Evolutionary conservation across 2,113 vertebrate species (phyloP).

Genomic region (Salminus brasiliensis): DNA sequence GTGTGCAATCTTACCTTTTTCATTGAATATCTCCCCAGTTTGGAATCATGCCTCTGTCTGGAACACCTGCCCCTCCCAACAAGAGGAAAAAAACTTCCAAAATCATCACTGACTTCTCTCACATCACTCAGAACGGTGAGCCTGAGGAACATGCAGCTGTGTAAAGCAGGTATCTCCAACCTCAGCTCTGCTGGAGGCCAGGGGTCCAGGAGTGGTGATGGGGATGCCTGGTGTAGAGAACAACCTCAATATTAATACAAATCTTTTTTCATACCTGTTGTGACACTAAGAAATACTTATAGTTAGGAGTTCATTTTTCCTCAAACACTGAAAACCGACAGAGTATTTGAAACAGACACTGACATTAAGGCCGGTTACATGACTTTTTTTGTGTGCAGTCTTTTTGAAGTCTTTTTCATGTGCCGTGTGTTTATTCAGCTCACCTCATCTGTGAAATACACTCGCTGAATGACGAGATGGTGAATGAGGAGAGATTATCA

Average conservation of each 20-base stretch:
- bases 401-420: slow-evolving; percentile 21
- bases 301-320: background rate
- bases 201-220: background rate
- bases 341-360: too few species aligned
- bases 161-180: background rate
- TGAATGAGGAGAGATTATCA: slow-evolving; percentile 13
- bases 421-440: slow-evolving; percentile 33
- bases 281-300: background rate
- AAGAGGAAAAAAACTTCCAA: slow-evolving; percentile 93
- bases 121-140: slow-evolving; percentile 88
- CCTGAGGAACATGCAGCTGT: background rate
- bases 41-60: slow-evolving; percentile 88
- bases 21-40: slow-evolving; percentile 48
- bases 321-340: too few species aligned
- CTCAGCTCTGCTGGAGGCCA: background rate
- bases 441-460: slow-evolving; percentile 13
- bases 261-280: background rate
- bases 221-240: background rate
- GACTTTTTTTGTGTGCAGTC: slow-evolving; percentile 8
- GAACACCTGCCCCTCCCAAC: slow-evolving; percentile 88
- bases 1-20: background rate
- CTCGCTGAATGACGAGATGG: slow-evolving; percentile 12
- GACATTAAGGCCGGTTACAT: background rate
- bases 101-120: slow-evolving; percentile 82
- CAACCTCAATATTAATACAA: too few species aligned